Percentiles rank a stretch among this genome's conserved stretches.
These are phyloP conservation scores for Oikopleura albicans DNA, from an alignment of 23 tunicate species.

Conservation along the genomic window DNA sequence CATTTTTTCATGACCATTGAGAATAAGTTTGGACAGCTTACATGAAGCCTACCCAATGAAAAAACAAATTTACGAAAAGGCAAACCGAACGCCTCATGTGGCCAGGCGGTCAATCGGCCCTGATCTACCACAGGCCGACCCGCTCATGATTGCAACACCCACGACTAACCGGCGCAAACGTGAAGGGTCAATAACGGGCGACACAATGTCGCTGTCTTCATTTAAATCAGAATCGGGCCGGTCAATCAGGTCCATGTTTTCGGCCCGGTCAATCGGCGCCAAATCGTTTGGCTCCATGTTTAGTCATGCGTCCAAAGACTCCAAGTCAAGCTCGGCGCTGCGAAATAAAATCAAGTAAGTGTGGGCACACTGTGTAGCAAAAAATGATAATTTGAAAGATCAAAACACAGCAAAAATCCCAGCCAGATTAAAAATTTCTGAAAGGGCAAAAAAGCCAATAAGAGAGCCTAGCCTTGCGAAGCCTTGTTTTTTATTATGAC, in stretches of 20 bases:
- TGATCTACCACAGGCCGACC: constrained; percentile 6
- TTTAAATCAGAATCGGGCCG: constrained; percentile 4
- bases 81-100: constrained; percentile 3
- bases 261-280: neutral
- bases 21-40: no score
- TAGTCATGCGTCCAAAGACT: neutral
- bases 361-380: no score
- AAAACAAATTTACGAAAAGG: constrained; percentile 15
- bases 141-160: constrained; percentile 12
- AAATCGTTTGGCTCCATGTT: constrained; percentile 12
- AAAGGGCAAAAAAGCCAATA: no score
- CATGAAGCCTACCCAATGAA: constrained; percentile 10
- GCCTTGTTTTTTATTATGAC: no score
- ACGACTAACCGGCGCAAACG: neutral
- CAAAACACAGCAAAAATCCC: no score
- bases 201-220: constrained; percentile 5
- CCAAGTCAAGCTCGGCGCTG: neutral
- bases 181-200: constrained; percentile 7
- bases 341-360: constrained; percentile 4
- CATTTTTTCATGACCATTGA: no score
- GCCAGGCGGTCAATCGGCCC: constrained; percentile 14
- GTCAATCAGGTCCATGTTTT: constrained; percentile 5
- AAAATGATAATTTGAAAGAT: no score
- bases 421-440: no score
- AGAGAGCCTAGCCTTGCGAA: no score